phyloP scores from a whole-genome alignment of 2,113 vertebrate genomes.

The Hippolais icterina region DNA sequence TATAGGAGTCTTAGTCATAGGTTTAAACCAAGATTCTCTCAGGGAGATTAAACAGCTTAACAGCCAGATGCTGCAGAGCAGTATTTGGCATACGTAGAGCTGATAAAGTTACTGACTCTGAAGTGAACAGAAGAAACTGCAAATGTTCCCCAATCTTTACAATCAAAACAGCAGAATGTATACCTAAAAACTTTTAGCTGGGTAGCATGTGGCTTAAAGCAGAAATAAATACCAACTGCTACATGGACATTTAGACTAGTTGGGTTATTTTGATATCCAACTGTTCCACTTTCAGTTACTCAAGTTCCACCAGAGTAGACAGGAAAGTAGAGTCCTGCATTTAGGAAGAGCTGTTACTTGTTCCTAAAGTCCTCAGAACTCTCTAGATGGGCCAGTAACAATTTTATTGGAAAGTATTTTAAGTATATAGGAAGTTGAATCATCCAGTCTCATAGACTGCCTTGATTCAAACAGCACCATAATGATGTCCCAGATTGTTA shows the following conservation, averaged over 20 bases:
- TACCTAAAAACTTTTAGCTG: background rate
- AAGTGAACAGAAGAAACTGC: constrained; percentile 47
- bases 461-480: background rate
- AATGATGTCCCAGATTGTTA: background rate
- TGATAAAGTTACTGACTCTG: constrained; percentile 52
- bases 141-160: constrained; percentile 4
- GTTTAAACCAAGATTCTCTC: constrained; percentile 61
- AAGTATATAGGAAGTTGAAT: background rate
- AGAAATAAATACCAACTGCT: background rate
- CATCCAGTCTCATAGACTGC: background rate
- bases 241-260: background rate
- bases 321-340: background rate
- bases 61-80: constrained; percentile 60
- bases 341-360: background rate
- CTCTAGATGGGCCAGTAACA: background rate
- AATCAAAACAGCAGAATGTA: constrained; percentile 36
- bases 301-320: background rate
- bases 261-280: background rate
- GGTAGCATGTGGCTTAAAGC: background rate
- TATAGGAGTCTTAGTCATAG: constrained; percentile 40
- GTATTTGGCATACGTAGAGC: constrained; percentile 20
- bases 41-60: constrained; percentile 64
- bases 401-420: background rate
- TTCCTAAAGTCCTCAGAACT: background rate
- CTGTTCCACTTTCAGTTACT: background rate